Evolutionary conservation across 2,888 invertebrate genomes (phyloP).

Genomic region (Cryptops parisi): DNA sequence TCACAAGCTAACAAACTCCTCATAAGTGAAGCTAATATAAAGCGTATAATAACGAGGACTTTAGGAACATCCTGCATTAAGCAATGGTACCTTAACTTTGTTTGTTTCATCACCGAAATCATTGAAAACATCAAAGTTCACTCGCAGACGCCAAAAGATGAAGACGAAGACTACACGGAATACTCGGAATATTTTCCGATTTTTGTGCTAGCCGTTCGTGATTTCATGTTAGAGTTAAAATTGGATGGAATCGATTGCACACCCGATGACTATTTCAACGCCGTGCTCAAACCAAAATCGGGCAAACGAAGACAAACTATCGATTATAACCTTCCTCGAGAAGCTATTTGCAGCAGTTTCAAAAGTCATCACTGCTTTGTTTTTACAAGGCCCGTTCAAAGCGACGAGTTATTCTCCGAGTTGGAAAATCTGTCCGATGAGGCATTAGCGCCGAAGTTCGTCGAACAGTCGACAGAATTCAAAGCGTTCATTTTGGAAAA

Average conservation of each 20-base stretch:
- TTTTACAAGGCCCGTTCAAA: background rate
- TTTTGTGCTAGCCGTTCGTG: background rate
- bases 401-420: background rate
- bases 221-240: background rate
- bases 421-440: background rate
- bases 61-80: background rate
- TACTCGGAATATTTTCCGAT: background rate
- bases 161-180: background rate
- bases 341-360: background rate
- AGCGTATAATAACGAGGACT: background rate
- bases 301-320: background rate
- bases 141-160: background rate
- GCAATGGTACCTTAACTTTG: background rate
- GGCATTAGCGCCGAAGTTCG: background rate
- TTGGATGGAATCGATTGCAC: background rate
- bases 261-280: background rate
- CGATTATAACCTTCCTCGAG: background rate
- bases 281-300: background rate
- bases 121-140: conserved; percentile 1
- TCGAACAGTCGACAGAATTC: background rate
- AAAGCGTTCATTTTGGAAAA: background rate
- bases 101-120: background rate
- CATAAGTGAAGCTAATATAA: no score
- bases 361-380: conserved; percentile 1
- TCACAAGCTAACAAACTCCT: no score